These are phyloP conservation scores for Gallinago nigripennis DNA, from an alignment of 2,797 vertebrate genomes.

Conservation along the genomic window DNA sequence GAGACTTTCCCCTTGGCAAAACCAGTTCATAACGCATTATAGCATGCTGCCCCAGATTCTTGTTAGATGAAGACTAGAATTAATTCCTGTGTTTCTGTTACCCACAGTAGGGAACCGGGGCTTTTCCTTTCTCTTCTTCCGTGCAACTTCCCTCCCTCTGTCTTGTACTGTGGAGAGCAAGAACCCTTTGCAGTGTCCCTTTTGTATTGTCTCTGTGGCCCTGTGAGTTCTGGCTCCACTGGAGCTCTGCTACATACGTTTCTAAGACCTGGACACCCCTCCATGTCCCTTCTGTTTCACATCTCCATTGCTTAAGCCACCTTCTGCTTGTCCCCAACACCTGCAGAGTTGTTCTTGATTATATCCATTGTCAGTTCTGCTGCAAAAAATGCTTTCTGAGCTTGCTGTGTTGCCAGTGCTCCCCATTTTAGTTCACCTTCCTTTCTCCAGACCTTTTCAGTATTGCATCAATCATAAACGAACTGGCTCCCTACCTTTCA, in stretches of 20 bases:
- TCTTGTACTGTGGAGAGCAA: background rate
- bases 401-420: background rate
- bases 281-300: fast-evolving
- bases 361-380: background rate
- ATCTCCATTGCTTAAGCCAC: background rate
- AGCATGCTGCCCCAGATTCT: background rate
- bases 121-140: background rate
- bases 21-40: background rate
- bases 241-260: background rate
- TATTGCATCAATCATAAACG: background rate
- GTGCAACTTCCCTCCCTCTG: background rate
- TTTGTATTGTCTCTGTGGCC: background rate
- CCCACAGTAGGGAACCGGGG: background rate
- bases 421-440: background rate
- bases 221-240: fast-evolving
- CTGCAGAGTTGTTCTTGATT: background rate
- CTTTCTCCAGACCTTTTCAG: background rate
- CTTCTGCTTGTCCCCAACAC: background rate
- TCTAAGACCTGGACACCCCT: background rate
- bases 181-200: background rate
- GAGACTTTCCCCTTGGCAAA: background rate
- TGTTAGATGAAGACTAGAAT: background rate
- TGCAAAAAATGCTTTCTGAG: background rate
- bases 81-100: background rate
- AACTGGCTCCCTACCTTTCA: background rate